These are phyloP conservation scores for Ornithoptera alexandrae DNA, from an alignment of 2,888 invertebrate species.

Conservation along the genomic window DNA sequence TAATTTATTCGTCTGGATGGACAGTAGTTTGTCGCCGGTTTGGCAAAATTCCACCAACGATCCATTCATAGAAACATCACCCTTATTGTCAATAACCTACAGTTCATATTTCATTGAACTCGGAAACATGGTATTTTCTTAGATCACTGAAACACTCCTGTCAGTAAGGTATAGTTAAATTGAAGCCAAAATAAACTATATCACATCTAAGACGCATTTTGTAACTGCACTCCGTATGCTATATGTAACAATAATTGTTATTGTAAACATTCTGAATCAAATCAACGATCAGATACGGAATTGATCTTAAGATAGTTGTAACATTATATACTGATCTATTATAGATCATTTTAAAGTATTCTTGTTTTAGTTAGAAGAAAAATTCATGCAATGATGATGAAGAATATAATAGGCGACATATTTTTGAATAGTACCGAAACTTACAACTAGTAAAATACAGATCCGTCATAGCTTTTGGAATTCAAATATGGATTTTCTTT, in stretches of 20 bases:
- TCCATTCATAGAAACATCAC: conserved; percentile 37
- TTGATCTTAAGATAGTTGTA: not conserved
- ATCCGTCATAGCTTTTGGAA: no score
- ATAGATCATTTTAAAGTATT: not conserved
- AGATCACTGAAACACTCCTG: conserved; percentile 52
- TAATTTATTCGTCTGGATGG: conserved; percentile 77
- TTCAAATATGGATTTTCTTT: no score
- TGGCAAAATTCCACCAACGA: conserved; percentile 66
- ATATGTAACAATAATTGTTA: conserved; percentile 47
- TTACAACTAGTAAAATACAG: no score
- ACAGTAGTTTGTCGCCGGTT: conserved; percentile 70
- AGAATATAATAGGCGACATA: no score
- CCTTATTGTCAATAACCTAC: conserved; percentile 32
- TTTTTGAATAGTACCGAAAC: no score
- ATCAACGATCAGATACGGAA: not conserved
- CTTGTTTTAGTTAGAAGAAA: no score
- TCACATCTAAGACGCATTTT: conserved; percentile 61
- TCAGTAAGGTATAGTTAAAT: conserved; percentile 65
- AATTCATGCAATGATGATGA: no score
- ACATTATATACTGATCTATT: not conserved
- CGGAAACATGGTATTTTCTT: conserved; percentile 40
- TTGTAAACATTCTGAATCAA: conserved; percentile 37
- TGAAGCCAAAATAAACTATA: conserved; percentile 73
- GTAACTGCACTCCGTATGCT: conserved; percentile 49
- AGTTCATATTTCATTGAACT: conserved; percentile 36